Percentiles rank a stretch among this genome's conserved stretches.
Evolutionary conservation across 2,113 vertebrate species (phyloP).

Genomic region (Zosterops japonicus): DNA sequence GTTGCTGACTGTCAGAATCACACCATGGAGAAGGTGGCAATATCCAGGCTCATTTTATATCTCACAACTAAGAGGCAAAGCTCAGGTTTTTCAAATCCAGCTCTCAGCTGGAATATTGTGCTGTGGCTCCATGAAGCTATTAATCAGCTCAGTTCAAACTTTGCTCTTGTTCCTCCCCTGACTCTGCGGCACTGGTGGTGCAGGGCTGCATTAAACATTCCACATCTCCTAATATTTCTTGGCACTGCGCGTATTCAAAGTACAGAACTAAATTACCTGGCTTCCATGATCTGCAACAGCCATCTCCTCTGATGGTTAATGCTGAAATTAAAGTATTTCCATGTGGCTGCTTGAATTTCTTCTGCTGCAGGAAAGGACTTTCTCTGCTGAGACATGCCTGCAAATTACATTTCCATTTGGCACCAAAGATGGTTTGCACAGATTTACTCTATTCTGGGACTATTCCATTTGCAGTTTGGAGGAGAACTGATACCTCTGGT

Average conservation of each 20-base stretch:
- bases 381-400: conserved; percentile 32
- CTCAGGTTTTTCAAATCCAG: not conserved
- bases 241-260: conserved; percentile 26
- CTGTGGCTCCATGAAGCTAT: not conserved
- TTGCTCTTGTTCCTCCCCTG: not conserved
- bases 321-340: conserved; percentile 74
- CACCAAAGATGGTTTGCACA: not conserved
- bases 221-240: conserved; percentile 47
- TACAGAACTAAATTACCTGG: conserved; percentile 66
- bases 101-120: not conserved
- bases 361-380: conserved; percentile 14
- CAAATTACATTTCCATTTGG: conserved; percentile 73
- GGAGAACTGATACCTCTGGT: not conserved
- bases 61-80: not conserved
- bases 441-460: not conserved
- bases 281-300: conserved; percentile 58
- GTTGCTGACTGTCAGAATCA: not conserved
- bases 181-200: not conserved
- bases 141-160: not conserved
- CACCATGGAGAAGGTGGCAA: not conserved
- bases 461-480: not conserved
- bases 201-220: conserved; percentile 41
- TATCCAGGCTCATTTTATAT: not conserved
- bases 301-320: conserved; percentile 58
- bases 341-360: conserved; percentile 71